Base-by-base conservation (phyloP, 2,113 vertebrate genomes). In the Anser cygnoides region DNA sequence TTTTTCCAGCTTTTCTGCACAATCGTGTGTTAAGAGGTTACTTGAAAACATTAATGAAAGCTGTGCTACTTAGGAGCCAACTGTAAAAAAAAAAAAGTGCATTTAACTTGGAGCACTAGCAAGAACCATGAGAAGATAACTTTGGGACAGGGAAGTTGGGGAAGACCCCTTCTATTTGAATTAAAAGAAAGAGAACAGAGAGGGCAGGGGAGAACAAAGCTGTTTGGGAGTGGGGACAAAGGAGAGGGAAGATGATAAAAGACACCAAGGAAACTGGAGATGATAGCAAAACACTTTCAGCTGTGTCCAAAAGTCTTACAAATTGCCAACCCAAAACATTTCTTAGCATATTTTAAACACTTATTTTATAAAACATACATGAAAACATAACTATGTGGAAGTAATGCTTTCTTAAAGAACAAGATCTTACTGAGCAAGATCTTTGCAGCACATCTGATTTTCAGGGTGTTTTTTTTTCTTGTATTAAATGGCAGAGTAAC, bases 41-140 rank as follows among this genome's bases (percentile, higher is more conserved):
- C 28, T 71, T 58, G 18, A 0, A 44, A 50, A 28, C 15, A 2
- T 1, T 29, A 35, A 35, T 52, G 29, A 62, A 78, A 31, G 20
- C 11, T 31, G 0, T 71, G 9, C 2, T 39, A 7, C 37, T 54
- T 17, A 16, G n/a, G 23, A 46, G 11, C 7, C 9, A 5, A 52
- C 13, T 70, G 35, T 58, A 43, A 59, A 55, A 49, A 46, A 20
- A 46, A 46, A 44, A 46, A 88, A 19, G 26, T 31, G 9, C 16
- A 0, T 84, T 75, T 44, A 33, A 35, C 28, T 63, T 74, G 0
- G 4, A 58, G 31, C 55, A n/a, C 11, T 10, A 61, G 39, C 21
- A 46, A 76, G 57, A 46, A 22, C 39, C 21, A 50, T 50, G 23
- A 67, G 29, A 55, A 49, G 33, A 1, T 23, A 50, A 26, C 21